Evolutionary conservation across 2,888 invertebrate species (phyloP), one percentile per base, ranked within the genome.

Genomic region (Stenodera caucasica): DNA sequence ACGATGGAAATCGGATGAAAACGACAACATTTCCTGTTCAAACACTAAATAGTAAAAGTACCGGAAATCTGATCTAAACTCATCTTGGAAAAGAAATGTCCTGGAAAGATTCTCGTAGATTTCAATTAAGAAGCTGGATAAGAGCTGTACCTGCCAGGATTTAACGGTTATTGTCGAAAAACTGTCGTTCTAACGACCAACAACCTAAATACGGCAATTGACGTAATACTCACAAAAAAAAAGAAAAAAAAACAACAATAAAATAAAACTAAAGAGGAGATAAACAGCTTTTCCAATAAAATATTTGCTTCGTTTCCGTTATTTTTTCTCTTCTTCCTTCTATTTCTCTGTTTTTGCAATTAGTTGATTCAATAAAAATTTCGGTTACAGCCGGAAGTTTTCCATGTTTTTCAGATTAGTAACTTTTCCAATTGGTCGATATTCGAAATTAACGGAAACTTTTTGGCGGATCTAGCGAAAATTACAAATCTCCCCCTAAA

Each of bases 101-200:
- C 67, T 66, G 75, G 73, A 75, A 75, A 72, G 70, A 72, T 73
- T 70, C 67, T 62, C 70, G 63, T 58, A 71, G 72, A 75, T 75
- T 73, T 73, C 75, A 74, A 75, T 75, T 75, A 74, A 72, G 72
- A 65, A 70, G 60, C 71, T 64, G 70, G 70, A 72, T 72, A 71
- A 73, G 72, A 67, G 69, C 65, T 59, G 63, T 74, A 73, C 72
- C 74, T 73, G 72, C 67, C 65, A 69, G 68, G 71, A 71, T 73
- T 73, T 74, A 73, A 75, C 73, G 73, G 71, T 73, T 75, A 75
- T 72, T 72, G 66, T 70, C 68, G 63, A 73, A 73, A 71, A 74
- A 68, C 66, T 66, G 64, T 65, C 67, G 60, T 60, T 52, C 67
- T 69, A 71, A 71, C 72, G 70, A 71, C 70, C 64, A 58, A 62